Evolutionary conservation across 2,797 vertebrate genomes (phyloP), one percentile per base, ranked within the genome.

Genomic region (Oreochromis mossambicus): DNA sequence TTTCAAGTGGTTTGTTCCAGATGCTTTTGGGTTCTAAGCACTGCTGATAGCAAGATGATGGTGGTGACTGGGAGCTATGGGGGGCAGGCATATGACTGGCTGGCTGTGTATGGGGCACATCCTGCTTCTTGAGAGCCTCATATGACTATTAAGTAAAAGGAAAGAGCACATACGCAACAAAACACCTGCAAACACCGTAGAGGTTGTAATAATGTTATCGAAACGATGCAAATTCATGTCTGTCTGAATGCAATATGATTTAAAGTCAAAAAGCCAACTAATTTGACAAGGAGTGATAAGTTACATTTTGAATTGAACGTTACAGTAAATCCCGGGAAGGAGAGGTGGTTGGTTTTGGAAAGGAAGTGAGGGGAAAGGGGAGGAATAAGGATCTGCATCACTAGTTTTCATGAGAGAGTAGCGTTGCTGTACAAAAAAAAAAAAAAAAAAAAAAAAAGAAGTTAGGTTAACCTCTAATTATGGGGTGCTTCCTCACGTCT

Each of bases 391-490:
- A 70, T 81, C 78, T 68, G 82, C 63, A 32, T 80, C 38, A 51
- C 56, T 82, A 66, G 82, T 83, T 87, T 80, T 86, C 26, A 81
- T 89, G 87, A 93, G 88, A 94, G 84, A 86, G 77, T 10, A 77
- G 70, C 38, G 76, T 80, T 84, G 85, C 78, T 87, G 89, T 94
- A 34, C 4, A 13, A 21, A 32, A 55, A 92, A 88, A 91, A 29
- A 51, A 51, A 43, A 54, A 92, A 88, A 90, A 26, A 9, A 50
- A 50, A 21, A 94, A 77, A 77, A 76, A 78, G 90, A 58, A 75
- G 83, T 87, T 88, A 83, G 92, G 91, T 94, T 95, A 94, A 94
- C 94, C 93, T 94, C 92, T 94, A 95, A 95, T 95, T 93, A 93
- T 75, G 48, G 89, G 82, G 89, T 89, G 79, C 89, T 93, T 88